Evolutionary conservation across 2,113 vertebrate genomes (phyloP).

Genomic region (Neopipo cinnamomea): DNA sequence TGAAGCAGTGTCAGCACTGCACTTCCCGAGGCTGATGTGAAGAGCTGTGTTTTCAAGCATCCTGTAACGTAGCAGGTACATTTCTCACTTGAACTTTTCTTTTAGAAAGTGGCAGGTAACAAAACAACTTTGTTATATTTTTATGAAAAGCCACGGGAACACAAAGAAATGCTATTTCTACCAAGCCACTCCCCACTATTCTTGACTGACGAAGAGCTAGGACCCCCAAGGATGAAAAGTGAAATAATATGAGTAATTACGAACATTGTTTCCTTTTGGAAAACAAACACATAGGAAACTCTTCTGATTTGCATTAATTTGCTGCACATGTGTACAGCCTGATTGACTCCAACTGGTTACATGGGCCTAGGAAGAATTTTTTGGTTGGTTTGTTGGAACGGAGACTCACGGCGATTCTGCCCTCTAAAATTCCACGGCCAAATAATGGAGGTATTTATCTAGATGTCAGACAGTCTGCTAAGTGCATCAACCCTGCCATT

Average conservation of each 20-base stretch:
- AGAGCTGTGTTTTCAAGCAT: background rate
- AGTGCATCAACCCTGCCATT: background rate
- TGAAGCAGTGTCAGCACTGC: background rate
- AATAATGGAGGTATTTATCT: background rate
- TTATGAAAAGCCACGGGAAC: background rate
- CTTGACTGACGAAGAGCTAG: background rate
- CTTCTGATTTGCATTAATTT: constrained; percentile 5
- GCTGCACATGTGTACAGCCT: background rate
- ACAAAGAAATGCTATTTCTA: background rate
- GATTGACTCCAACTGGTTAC: background rate
- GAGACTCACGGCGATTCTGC: background rate
- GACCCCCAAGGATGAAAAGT: background rate
- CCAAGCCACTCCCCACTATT: background rate
- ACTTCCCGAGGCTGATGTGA: background rate
- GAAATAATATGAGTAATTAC: background rate
- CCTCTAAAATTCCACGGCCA: background rate
- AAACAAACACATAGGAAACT: background rate
- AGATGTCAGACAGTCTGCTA: background rate
- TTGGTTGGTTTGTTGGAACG: background rate
- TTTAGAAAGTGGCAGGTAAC: background rate
- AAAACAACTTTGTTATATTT: background rate
- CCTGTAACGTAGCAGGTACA: background rate
- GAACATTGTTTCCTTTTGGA: background rate
- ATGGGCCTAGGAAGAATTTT: background rate
- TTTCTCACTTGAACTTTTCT: background rate